A percentile compares a stretch with the other conserved stretches of the same genome.
These are phyloP conservation scores for Tuta absoluta DNA, from an alignment of 2,888 invertebrate species.

Conservation along the genomic window DNA sequence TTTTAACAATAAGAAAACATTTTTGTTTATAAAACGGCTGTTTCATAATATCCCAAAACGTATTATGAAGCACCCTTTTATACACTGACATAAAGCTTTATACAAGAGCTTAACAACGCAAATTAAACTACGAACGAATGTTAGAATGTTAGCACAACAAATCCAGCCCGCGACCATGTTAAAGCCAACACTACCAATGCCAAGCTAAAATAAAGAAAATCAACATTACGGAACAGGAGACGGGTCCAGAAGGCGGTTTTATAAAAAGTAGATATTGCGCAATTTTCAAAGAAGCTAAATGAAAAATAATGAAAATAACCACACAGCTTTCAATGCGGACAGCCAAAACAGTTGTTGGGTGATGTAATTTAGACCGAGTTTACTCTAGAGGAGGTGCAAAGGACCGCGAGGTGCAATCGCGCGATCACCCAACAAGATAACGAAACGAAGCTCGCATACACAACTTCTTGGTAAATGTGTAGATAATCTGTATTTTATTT, in stretches of 20 bases:
- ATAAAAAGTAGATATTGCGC: neutral
- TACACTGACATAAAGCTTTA: slow-evolving; percentile 51
- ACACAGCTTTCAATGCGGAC: slow-evolving; percentile 78
- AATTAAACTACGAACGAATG: slow-evolving; percentile 64
- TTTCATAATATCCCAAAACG: neutral
- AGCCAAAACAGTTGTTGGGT: slow-evolving; percentile 74
- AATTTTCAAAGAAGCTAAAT: slow-evolving; percentile 62
- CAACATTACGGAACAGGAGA: slow-evolving; percentile 80
- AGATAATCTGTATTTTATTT: neutral
- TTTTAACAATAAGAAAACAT: slow-evolving; percentile 1
- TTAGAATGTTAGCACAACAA: slow-evolving; percentile 79
- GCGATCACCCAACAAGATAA: slow-evolving; percentile 73
- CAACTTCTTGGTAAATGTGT: slow-evolving; percentile 41
- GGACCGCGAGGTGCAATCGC: slow-evolving; percentile 63
- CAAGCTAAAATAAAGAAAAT: slow-evolving; percentile 72
- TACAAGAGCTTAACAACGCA: slow-evolving; percentile 67
- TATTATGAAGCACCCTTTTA: slow-evolving; percentile 38
- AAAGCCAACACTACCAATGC: slow-evolving; percentile 80
- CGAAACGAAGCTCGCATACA: slow-evolving; percentile 69
- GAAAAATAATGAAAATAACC: slow-evolving; percentile 65
- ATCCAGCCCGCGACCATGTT: slow-evolving; percentile 75
- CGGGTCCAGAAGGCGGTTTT: slow-evolving; percentile 74
- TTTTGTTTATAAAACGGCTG: slow-evolving; percentile 26
- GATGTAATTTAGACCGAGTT: slow-evolving; percentile 56
- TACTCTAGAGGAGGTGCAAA: slow-evolving; percentile 49